Evolutionary conservation across 1,140 invertebrate species (phyloP), one percentile per base, ranked within the genome.

Genomic region (Cyclargus thomasi): DNA sequence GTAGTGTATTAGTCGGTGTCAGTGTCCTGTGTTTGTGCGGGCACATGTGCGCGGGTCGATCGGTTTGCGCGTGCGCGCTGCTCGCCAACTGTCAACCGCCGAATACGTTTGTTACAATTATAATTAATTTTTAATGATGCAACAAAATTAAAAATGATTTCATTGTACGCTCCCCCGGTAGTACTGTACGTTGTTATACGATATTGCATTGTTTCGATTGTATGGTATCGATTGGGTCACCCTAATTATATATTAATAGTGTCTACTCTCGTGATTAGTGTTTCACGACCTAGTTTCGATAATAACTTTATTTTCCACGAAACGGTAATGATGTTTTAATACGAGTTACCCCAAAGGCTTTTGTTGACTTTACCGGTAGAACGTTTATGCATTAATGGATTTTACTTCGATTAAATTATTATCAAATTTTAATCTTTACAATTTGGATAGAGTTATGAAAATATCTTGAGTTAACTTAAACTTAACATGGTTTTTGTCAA

Each of bases 41-140:
- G 75, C 53, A 64, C 83, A 86, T 82, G 86, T 87, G 85, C 82
- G 80, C 78, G 65, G 85, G 85, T 89, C 86, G 86, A 89, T 89
- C 71, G 20, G 55, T 71, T 70, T 69, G 78, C 83, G 86, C 83
- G 72, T 80, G 85, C 81, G 82, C 74, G n/a, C 64, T 70, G 62
- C 63, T 53, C 70, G 23, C 69, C 70, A 81, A 77, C 79, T 74
- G 78, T 81, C 84, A 81, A 75, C 62, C 69, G 23, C 62, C 63
- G 35, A 23, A 59, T n/a, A 35, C 65, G 16, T 36, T 59, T 53
- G 55, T 20, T 59, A 67, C 55, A 67, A 59, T 59, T 55, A 53
- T 66, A 57, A 57, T 35, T 36, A 57, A 62, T 36, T 57, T 21
- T 59, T 59, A 67, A 35, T 67, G 35, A 59, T 59, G 65, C 53